Percentiles rank a stretch among this genome's conserved stretches.
Evolutionary conservation across 2,888 invertebrate species (phyloP).

Genomic region (Galeopsomyia nigrocyanea): DNA sequence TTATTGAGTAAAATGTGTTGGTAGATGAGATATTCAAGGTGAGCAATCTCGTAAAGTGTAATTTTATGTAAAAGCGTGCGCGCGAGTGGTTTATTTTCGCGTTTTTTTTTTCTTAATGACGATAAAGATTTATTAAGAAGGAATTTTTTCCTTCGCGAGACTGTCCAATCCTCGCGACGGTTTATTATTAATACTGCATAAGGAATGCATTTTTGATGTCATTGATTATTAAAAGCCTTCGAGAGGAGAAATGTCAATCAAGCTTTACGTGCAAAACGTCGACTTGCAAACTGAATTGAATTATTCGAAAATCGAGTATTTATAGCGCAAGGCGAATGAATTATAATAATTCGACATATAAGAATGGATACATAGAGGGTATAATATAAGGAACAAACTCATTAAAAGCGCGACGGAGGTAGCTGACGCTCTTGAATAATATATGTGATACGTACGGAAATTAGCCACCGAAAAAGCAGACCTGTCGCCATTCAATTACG

Average conservation of each 20-base stretch:
- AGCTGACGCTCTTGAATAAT: neutral
- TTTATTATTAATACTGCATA: neutral
- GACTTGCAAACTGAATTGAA: neutral
- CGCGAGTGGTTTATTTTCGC: too few species aligned
- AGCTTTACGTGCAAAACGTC: neutral
- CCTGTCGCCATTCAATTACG: conserved; percentile 40
- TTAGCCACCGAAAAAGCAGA: neutral
- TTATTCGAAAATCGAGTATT: too few species aligned
- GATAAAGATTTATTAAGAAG: neutral
- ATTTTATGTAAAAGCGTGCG: too few species aligned
- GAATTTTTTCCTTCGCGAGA: neutral
- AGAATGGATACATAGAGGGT: too few species aligned
- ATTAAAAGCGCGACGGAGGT: neutral
- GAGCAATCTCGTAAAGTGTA: neutral
- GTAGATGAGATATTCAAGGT: conserved; percentile 6
- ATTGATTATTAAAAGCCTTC: too few species aligned
- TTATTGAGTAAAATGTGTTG: conserved; percentile 27
- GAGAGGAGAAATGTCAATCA: neutral
- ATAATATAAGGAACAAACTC: neutral
- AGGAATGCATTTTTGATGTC: too few species aligned
- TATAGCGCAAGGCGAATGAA: too few species aligned
- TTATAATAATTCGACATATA: too few species aligned
- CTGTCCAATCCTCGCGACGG: neutral
- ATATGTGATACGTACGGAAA: neutral
- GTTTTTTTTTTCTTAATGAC: too few species aligned